Evolutionary conservation across 2,888 invertebrate genomes (phyloP).

Genomic region (Hedychridium roseum): DNA sequence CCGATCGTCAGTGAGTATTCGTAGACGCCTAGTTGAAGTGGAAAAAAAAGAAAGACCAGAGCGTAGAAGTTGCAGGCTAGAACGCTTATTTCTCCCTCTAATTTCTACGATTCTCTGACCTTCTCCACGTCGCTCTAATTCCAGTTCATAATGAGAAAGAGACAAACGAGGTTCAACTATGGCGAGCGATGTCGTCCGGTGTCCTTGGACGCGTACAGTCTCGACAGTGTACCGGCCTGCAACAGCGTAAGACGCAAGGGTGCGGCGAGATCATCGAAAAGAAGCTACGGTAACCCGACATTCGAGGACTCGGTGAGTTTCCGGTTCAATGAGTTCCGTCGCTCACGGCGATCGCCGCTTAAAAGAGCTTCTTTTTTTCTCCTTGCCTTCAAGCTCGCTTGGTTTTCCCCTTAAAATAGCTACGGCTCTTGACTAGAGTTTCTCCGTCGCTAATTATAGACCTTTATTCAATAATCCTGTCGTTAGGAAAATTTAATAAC

Average conservation of each 20-base stretch:
- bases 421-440: too few relatives aligned
- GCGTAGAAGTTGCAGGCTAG: too few relatives aligned
- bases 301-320: slow-evolving; percentile 84
- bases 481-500: too few relatives aligned
- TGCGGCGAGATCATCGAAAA: slow-evolving; percentile 77
- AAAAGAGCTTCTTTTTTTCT: too few relatives aligned
- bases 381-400: too few relatives aligned
- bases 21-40: not conserved
- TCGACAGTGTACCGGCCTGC: slow-evolving; percentile 87
- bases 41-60: too few relatives aligned
- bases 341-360: not conserved
- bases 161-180: slow-evolving; percentile 82
- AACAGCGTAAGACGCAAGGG: slow-evolving; percentile 81
- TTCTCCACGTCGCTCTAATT: too few relatives aligned
- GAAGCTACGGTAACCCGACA: slow-evolving; percentile 90
- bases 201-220: slow-evolving; percentile 86
- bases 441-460: too few relatives aligned
- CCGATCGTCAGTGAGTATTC: slow-evolving; percentile 17
- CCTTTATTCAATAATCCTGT: too few relatives aligned
- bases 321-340: not conserved
- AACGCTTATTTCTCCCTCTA: too few relatives aligned
- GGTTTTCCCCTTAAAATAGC: too few relatives aligned
- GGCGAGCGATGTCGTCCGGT: slow-evolving; percentile 89
- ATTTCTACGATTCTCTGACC: too few relatives aligned
- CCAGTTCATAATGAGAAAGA: slow-evolving; percentile 81